phyloP scores from a whole-genome alignment of 2,888 invertebrate species.

The Harpagoxenus sublaevis region DNA sequence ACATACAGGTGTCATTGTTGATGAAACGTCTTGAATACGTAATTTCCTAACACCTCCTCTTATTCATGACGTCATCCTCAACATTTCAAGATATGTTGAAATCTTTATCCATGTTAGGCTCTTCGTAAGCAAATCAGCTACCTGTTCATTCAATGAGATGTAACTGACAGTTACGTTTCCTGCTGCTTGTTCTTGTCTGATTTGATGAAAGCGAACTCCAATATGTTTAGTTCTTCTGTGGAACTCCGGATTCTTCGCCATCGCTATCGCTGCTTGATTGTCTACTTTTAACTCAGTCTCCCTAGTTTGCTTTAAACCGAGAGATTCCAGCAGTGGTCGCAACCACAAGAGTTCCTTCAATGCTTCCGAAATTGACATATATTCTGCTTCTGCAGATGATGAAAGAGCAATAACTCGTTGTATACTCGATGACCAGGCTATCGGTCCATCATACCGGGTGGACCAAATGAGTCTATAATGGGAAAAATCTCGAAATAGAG shows the following conservation, averaged over 20 bases:
- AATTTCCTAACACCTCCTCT: slow-evolving; percentile 32
- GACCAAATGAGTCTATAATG: too few species aligned
- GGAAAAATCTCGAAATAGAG: too few species aligned
- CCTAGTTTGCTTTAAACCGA: not conserved
- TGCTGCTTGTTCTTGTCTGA: slow-evolving; percentile 22
- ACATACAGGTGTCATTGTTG: too few species aligned
- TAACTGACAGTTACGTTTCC: not conserved
- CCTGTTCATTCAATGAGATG: not conserved
- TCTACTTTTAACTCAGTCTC: not conserved
- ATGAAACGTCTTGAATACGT: not conserved
- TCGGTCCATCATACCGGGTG: slow-evolving; percentile 23
- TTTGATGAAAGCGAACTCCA: slow-evolving; percentile 26
- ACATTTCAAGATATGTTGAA: not conserved
- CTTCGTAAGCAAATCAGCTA: not conserved
- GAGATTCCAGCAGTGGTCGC: not conserved
- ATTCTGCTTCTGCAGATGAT: slow-evolving; percentile 25
- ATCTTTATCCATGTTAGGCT: not conserved
- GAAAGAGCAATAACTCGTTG: not conserved
- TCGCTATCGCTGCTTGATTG: slow-evolving; percentile 19
- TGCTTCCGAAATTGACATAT: slow-evolving; percentile 42
- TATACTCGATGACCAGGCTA: slow-evolving; percentile 28
- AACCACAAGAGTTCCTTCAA: slow-evolving; percentile 20
- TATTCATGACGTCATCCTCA: slow-evolving; percentile 23
- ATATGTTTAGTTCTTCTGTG: slow-evolving; percentile 20
- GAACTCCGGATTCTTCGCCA: slow-evolving; percentile 17